Evolutionary conservation across 2,113 vertebrate genomes (phyloP), one percentile per base, ranked within the genome.

Genomic region (Pampusana beccarii): DNA sequence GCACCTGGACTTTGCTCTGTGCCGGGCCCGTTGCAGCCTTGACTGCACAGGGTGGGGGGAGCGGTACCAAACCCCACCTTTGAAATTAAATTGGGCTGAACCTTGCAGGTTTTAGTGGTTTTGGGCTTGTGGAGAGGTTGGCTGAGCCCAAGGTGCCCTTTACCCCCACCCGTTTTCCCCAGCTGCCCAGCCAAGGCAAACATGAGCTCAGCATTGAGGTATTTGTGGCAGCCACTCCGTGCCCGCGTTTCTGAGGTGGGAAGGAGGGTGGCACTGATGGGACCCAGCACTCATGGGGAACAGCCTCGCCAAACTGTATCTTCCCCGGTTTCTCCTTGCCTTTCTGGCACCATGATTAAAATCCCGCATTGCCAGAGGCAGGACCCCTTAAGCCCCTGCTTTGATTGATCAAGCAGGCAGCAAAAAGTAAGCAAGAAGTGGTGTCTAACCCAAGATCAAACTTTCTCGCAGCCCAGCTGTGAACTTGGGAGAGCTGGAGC

Each of bases 251-350:
- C 1, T 3, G 88, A 48, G 80, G 67, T 80, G 62, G 78, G 69
- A 69, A 75, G 28, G 33, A 53, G 34, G 58, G 51, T 94, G 73
- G 91, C 91, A 84, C 86, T 16, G 2, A 6, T 0, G 5, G 67
- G 57, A 72, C 64, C 19, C 1, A 0, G 69, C 64, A 28, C 69
- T 46, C 21, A 0, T 0, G 1, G 16, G 64, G 24, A 72, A 18
- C 0, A 0, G 46, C 28, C 19, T 57, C 6, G 1, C 10, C 24
- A 23, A 21, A 40, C n/a, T 0, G 0, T 31, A 6, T 24, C 50
- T 48, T 60, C 33, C 44, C 17, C 2, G 2, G 11, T 38, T 86
- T 21, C 46, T 56, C 24, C 46, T 81, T 10, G 31, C 28, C 36
- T 80, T 80, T 83, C 60, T 74, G 17, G 5, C 5, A 15, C 34